These are phyloP conservation scores for Latrodectus elegans DNA, from an alignment of 2,888 invertebrate species.

Conservation along the genomic window DNA sequence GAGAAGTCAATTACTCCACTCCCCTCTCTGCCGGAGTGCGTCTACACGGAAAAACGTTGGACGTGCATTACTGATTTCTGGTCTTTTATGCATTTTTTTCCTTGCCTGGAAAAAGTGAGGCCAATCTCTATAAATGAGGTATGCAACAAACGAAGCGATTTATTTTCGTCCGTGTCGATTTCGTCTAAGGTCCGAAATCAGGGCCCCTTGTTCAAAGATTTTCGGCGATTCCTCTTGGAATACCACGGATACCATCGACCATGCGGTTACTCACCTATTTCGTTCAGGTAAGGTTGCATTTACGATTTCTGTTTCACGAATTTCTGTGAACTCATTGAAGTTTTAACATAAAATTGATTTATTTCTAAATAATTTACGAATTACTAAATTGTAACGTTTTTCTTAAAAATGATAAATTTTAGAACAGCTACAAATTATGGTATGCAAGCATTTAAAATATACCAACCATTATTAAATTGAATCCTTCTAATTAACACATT, in stretches of 20 bases:
- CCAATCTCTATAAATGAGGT: slow-evolving; percentile 55
- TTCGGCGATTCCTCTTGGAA: background rate
- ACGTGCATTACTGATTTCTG: background rate
- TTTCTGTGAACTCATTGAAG: too few species aligned
- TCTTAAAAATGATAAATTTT: too few species aligned
- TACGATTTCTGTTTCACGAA: too few species aligned
- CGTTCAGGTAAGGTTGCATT: background rate
- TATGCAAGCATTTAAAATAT: too few species aligned
- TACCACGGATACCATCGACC: background rate
- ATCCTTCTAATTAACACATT: too few species aligned
- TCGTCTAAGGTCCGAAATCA: too few species aligned
- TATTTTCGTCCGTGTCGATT: slow-evolving; percentile 21
- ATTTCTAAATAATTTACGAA: too few species aligned
- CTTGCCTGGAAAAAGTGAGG: slow-evolving; percentile 14
- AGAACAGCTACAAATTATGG: too few species aligned
- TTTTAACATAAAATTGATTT: too few species aligned
- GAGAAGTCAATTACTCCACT: slow-evolving; percentile 1
- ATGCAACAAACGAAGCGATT: slow-evolving; percentile 60
- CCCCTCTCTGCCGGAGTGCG: slow-evolving; percentile 6
- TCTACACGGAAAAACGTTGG: slow-evolving; percentile 50
- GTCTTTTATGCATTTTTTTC: slow-evolving; percentile 9
- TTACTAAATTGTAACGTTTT: too few species aligned
- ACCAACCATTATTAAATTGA: too few species aligned
- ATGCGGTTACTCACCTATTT: slow-evolving; percentile 1
- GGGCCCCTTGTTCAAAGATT: background rate